Evolutionary conservation across 2,888 invertebrate species (phyloP), one percentile per base, ranked within the genome.

Genomic region (Yponomeuta malinellus): DNA sequence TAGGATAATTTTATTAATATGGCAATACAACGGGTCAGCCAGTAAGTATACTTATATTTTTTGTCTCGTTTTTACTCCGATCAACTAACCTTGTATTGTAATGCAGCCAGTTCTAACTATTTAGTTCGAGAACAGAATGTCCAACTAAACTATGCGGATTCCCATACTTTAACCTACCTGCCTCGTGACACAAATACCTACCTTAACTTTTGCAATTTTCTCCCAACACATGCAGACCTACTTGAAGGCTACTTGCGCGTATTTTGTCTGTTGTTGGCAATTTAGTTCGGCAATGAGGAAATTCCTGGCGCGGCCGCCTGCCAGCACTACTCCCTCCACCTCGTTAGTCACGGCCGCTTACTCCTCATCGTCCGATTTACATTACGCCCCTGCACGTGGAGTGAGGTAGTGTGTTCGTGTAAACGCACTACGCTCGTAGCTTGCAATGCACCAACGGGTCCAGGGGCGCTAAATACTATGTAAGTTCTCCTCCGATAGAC

Each of bases 251-350:
- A 43, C 43, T 43, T 15, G 52, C 52, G 3, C 23, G 64, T 64
- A 65, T 48, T 70, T 37, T 70, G 33, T 59, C 59, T 31, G 48
- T 64, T 64, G 65, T 29, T 64, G 48, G 70, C 70, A 70, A 70
- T 65, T 70, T 70, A 10, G 70, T 65, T 12, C 43, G 64, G 48
- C 48, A 65, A 65, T 70, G 64, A 70, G 43, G 63, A 70, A 70
- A 70, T 70, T 70, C 64, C 70, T 23, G 43, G 15, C 4, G 52
- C 52, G 15, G 43, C 15, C 52, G 52, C 52, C 52, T 59, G 52
- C 52, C 52, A 59, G 12, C 52, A 43, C 43, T 43, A 6, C 43
- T 43, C 43, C 43, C 15, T 2, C 52, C 15, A 15, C 52, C 52
- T 59, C 52, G 52, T 59, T 59, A 59, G 52, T 15, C 15, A 15